Percentiles rank a stretch among this genome's conserved stretches.
These are phyloP conservation scores for Telmatochromis sp. DNA, from an alignment of 2,113 vertebrate species.

Conservation along the genomic window DNA sequence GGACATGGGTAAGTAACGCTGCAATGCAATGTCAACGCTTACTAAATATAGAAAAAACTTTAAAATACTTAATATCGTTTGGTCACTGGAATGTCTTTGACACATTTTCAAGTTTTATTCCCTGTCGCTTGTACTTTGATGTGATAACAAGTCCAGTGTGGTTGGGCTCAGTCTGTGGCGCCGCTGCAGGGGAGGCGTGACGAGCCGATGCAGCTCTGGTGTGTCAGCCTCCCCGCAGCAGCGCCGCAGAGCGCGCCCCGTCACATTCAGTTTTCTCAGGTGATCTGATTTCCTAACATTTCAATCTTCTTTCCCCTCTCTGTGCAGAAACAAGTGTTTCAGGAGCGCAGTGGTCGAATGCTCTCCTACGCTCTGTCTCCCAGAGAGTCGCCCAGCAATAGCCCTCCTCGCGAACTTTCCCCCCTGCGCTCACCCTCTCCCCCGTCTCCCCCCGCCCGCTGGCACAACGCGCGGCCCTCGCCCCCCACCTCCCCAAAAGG, in stretches of 20 bases:
- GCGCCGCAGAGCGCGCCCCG: fast-evolving
- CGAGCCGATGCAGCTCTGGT: neutral
- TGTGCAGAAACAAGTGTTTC: constrained; percentile 93
- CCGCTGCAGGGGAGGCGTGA: neutral
- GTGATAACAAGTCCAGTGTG: neutral
- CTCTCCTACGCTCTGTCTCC: constrained; percentile 92
- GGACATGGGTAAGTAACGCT: constrained; percentile 84
- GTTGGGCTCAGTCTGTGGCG: neutral
- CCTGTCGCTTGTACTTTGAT: neutral
- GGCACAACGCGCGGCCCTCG: constrained; percentile 77
- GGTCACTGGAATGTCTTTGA: neutral
- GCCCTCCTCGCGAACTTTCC: constrained; percentile 86
- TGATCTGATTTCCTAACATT: neutral
- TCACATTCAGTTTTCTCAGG: neutral
- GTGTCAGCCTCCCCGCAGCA: neutral
- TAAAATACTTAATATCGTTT: neutral
- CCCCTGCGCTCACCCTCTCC: constrained; percentile 86
- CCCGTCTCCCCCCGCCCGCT: constrained; percentile 74
- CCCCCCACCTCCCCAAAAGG: constrained; percentile 83
- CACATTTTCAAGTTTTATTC: neutral
- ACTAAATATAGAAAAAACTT: neutral
- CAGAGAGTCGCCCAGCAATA: constrained; percentile 83
- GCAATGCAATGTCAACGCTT: neutral
- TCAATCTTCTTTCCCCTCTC: neutral
- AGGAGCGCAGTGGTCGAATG: constrained; percentile 88